Evolutionary conservation across 1,140 invertebrate species (phyloP), one percentile per base, ranked within the genome.

Genomic region (Pararge aegeria): DNA sequence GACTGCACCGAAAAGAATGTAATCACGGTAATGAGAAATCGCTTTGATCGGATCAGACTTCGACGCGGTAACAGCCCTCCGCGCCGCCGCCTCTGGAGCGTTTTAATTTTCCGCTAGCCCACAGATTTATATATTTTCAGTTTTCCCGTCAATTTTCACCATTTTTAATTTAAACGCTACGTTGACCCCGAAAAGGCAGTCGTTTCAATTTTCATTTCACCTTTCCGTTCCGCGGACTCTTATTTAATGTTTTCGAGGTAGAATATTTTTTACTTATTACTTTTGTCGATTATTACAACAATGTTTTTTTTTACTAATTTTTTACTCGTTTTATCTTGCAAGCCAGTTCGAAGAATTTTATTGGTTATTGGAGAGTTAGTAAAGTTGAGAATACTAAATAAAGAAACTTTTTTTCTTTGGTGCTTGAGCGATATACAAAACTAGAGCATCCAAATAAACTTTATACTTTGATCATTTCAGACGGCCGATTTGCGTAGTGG

Each of bases 21-120:
- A 16, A 55, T 61, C 34, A 66, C 63, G 59, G 54, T 75, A 78
- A 73, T 70, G 66, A 66, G 66, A 68, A 62, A 73, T 75, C 55
- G 65, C 63, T 64, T 61, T 61, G 55, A 64, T 62, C 73, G 55
- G 69, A 24, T 56, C 20, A 53, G 21, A 48, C 30, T 7, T 46
- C 19, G 42, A 46, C 18, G 50, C 58, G 55, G 66, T 61, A 67
- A 59, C 68, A 75, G 73, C 73, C 56, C 55, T 55, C 48, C 57
- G 44, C 67, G 61, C 59, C 66, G 56, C 65, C 56, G 75, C 73
- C 79, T 66, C 76, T 62, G 80, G 70, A 66, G 69, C 75, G 68
- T 81, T 86, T 86, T 83, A 83, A 86, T 83, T 87, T 87, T 84
- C 81, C 83, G 80, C 81, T 76, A 84, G 80, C 75, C 73, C 68